A percentile compares a stretch with the other conserved stretches of the same genome.
These are phyloP conservation scores for Vulpes vulpes DNA, from an alignment of 2,113 vertebrate genomes.

Conservation along the genomic window DNA sequence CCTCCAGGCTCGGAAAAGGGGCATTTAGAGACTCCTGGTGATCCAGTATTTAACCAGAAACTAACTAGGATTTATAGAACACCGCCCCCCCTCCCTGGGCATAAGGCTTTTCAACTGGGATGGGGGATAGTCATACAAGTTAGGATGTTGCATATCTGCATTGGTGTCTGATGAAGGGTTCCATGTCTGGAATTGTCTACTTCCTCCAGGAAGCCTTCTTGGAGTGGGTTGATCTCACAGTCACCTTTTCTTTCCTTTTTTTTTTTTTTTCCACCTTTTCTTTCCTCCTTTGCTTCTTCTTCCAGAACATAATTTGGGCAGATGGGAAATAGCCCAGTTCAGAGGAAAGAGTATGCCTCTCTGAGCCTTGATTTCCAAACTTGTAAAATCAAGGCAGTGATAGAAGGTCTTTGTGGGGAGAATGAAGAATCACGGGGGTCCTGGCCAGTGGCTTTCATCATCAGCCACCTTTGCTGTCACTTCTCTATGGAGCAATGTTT, in stretches of 20 bases:
- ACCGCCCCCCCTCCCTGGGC: accelerated
- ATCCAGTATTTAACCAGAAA: background rate
- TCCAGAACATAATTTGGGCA: background rate
- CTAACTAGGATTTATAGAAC: background rate
- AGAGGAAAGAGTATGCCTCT: background rate
- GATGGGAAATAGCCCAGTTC: background rate
- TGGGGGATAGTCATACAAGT: accelerated
- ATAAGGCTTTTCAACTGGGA: background rate
- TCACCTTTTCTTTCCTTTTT: background rate
- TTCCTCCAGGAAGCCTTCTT: background rate
- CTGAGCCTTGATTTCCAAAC: background rate
- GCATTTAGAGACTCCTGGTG: background rate
- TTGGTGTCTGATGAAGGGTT: background rate
- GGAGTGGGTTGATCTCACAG: background rate
- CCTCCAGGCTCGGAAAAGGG: background rate
- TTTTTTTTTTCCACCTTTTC: background rate
- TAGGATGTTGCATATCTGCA: accelerated
- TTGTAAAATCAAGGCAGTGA: background rate
- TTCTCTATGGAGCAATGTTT: background rate
- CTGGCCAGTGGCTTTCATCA: accelerated
- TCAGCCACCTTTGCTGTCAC: no score
- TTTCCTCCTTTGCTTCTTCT: background rate
- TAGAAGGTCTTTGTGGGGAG: background rate
- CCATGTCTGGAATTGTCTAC: accelerated
- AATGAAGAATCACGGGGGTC: no score